Base-by-base conservation (phyloP, 2,888 invertebrate species). In the Ceraclea dissimilis region DNA sequence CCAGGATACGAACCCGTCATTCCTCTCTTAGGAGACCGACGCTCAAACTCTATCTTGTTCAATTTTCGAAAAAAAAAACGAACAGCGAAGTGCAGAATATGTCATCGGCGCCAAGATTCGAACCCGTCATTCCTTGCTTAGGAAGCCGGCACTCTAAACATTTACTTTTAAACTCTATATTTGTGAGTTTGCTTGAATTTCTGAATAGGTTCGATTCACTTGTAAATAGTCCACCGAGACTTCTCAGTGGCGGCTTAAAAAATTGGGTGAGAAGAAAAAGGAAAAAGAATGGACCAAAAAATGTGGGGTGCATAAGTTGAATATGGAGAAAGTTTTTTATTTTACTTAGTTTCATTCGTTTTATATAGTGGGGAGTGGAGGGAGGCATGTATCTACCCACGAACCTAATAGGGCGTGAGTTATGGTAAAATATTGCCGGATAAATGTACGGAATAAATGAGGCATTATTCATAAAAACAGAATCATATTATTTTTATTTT, bases 251-350 rank as follows among this genome's bases (percentile, higher is more conserved):
- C 39, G 39, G 16, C 13, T 39, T 39, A 39, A 39, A 39, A 39
- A 39, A 39, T 39, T 39, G 39, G 39, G 39, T 13, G 39, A 39
- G 39, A 39, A 39, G 39, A 39, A 39, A 39, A 39, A 39, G 39
- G 13, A 39, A 13, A 39, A 39, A 39, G 13, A 39, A 39, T 39
- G 39, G 39, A 8, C 39, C 16, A 16, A 8, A 6, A 6, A 10
- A 8, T 8, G 5, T 4, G 13, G 39, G 39, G 39, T 39, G 39
- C 39, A 39, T 39, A 39, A 39, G 39, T 39, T 39, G 39, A 39
- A 39, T 39, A 39, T 4, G 39, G 11, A 39, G 13, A 39, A 39
- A 39, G 2, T 39, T 16, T 39, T 39, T 39, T 16, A n/a, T 39
- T 39, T 39, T 39, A 39, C 13, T 39, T 39, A 8, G 39, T 39